Evolutionary conservation across 2,888 invertebrate genomes (phyloP).

Genomic region (Drosophila cognata): DNA sequence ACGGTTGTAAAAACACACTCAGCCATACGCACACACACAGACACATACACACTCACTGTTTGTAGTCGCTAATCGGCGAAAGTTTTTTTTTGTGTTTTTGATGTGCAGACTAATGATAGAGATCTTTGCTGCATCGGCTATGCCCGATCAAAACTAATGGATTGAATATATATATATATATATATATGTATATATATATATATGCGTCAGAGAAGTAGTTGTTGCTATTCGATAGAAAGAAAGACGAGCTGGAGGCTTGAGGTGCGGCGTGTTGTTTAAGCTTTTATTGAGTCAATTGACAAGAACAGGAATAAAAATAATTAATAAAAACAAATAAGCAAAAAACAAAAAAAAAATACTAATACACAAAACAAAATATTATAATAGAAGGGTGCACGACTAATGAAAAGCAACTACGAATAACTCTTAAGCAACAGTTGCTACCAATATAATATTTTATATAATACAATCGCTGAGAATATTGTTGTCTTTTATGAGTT

Average conservation of each 20-base stretch:
- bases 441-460: constrained; percentile 11
- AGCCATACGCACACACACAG: not conserved
- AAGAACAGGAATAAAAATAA: constrained; percentile 19
- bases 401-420: constrained; percentile 23
- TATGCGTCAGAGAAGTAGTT: not conserved
- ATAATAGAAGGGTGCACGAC: constrained; percentile 10
- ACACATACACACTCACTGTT: not conserved
- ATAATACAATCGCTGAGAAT: constrained; percentile 24
- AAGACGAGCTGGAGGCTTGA: constrained; percentile 24
- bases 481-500: constrained; percentile 21
- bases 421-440: constrained; percentile 34
- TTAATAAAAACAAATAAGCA: constrained; percentile 6
- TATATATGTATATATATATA: not conserved
- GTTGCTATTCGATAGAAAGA: not conserved
- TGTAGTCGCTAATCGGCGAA: constrained; percentile 33
- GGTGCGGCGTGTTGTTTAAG: constrained; percentile 56
- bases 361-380: not conserved
- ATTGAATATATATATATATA: not conserved
- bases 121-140: constrained; percentile 29
- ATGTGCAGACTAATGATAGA: constrained; percentile 28
- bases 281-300: constrained; percentile 52
- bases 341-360: constrained; percentile 1
- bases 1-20: not conserved
- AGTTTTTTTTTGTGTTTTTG: constrained; percentile 25
- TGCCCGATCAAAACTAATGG: constrained; percentile 2